Conservation (phyloP, 2,888 invertebrate genomes). For the Nineta flava region DNA sequence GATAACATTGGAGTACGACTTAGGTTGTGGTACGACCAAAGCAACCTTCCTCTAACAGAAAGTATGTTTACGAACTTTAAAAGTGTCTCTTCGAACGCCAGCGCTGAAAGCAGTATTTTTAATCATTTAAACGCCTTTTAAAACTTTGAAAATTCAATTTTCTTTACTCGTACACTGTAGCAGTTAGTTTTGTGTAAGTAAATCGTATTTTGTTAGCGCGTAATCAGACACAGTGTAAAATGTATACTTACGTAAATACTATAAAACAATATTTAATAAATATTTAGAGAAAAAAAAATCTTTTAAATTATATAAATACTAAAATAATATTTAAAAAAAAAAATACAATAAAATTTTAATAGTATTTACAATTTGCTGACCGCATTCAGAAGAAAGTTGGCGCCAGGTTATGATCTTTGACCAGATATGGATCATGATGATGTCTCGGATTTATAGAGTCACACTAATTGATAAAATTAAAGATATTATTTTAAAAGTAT, state of each 20-base stretch:
- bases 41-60: no score
- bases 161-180: no score
- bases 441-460: conserved; percentile 1
- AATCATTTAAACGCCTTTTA: no score
- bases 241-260: not conserved
- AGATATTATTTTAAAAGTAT: not conserved
- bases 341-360: not conserved
- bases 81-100: no score
- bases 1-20: no score
- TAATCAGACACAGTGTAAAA: no score
- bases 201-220: no score
- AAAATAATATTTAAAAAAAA: not conserved
- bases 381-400: conserved; percentile 1
- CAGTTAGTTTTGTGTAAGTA: no score
- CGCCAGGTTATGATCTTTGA: conserved; percentile 4
- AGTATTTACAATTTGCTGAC: not conserved
- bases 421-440: not conserved
- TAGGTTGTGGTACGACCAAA: no score
- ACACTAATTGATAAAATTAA: not conserved
- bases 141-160: no score
- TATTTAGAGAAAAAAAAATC: not conserved
- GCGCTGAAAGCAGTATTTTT: no score
- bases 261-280: not conserved
- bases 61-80: no score
- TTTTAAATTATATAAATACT: not conserved